Conservation (phyloP, 2,888 invertebrate genomes). For the Cataglyphis livida region DNA sequence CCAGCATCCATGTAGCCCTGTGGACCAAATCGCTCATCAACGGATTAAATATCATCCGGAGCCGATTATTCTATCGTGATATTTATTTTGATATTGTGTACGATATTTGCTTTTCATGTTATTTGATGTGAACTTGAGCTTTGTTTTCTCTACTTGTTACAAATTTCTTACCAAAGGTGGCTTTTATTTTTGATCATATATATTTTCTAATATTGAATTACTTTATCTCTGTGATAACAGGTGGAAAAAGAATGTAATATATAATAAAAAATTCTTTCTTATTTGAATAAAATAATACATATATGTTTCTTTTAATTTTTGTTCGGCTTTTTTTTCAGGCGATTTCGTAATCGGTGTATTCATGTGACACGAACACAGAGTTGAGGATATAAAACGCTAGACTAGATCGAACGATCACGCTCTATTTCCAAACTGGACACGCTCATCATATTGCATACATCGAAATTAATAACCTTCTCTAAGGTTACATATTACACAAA, state of each 20-base stretch:
- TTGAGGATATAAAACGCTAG: conserved; percentile 28
- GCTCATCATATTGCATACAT: conserved; percentile 32
- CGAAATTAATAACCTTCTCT: conserved; percentile 21
- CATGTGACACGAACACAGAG: conserved; percentile 6
- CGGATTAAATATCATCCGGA: background rate
- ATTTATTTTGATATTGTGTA: background rate
- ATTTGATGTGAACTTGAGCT: background rate
- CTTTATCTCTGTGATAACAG: background rate
- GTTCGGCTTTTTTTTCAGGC: background rate
- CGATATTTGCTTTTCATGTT: background rate
- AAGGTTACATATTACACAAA: conserved; percentile 27
- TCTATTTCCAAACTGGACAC: conserved; percentile 26
- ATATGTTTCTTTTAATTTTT: background rate
- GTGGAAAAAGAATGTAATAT: background rate
- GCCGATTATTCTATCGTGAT: background rate
- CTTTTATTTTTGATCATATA: background rate
- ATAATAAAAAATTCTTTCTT: conserved; percentile 7
- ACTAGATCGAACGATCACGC: conserved; percentile 26
- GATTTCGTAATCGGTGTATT: background rate
- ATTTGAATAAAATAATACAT: conserved; percentile 23
- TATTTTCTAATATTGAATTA: background rate
- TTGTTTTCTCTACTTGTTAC: background rate
- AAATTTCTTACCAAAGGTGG: background rate
- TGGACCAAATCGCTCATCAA: background rate
- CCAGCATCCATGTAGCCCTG: background rate